Evolutionary conservation across 2,888 invertebrate genomes (phyloP).

Genomic region (Aspidiotus destructor): DNA sequence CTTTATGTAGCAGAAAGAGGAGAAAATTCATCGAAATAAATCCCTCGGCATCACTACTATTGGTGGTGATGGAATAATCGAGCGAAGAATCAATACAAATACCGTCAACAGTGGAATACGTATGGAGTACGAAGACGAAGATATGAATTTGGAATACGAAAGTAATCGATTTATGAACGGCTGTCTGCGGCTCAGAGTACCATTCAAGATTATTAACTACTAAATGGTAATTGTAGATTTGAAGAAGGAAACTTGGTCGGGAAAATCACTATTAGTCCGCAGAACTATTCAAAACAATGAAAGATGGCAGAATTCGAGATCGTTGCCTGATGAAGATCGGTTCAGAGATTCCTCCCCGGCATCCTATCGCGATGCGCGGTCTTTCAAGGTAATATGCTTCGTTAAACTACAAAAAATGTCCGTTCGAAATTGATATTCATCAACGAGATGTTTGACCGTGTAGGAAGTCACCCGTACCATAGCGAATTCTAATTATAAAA

Average conservation of each 20-base stretch:
- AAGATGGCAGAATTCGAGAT: no score
- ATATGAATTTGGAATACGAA: conserved; percentile 26
- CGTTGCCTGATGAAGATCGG: no score
- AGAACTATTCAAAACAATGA: conserved; percentile 17
- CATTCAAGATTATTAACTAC: neutral
- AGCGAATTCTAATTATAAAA: conserved; percentile 5
- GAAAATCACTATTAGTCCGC: conserved; percentile 11
- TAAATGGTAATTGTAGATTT: conserved; percentile 7
- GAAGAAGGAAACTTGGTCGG: neutral
- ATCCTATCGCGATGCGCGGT: no score
- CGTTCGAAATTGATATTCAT: no score
- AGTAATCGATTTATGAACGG: neutral
- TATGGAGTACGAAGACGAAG: conserved; percentile 23
- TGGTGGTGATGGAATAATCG: conserved; percentile 19
- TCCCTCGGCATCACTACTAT: conserved; percentile 8
- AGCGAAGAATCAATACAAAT: conserved; percentile 18
- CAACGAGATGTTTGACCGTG: no score
- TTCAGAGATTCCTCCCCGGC: no score
- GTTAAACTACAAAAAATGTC: no score
- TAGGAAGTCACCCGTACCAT: conserved; percentile 24
- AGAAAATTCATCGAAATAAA: no score
- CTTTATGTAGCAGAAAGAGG: neutral
- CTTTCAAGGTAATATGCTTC: no score
- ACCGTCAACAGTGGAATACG: conserved; percentile 10
- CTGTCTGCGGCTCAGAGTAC: neutral